These are phyloP conservation scores for Paragorgia papillata DNA, from an alignment of 92 coral and sea anemone genomes.

Conservation along the genomic window DNA sequence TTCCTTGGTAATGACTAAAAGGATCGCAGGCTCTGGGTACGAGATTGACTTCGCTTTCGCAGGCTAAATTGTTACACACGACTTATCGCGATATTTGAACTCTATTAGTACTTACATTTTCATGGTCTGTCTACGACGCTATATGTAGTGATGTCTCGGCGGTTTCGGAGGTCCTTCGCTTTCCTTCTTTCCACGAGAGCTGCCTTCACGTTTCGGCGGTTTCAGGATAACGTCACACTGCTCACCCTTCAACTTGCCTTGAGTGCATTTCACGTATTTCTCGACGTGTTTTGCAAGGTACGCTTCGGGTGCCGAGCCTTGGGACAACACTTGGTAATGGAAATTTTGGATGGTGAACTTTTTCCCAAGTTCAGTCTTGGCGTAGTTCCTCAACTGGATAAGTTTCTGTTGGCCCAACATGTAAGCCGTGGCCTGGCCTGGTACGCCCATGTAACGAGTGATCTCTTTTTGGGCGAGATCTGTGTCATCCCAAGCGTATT, in stretches of 20 bases:
- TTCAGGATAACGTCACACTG: slow-evolving; percentile 71
- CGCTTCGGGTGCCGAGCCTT: slow-evolving; percentile 88
- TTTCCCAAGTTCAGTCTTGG: slow-evolving; percentile 58
- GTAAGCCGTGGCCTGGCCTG: slow-evolving; percentile 94
- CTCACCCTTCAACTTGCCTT: slow-evolving; percentile 49
- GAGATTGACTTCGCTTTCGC: too few species aligned
- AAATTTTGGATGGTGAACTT: slow-evolving; percentile 74
- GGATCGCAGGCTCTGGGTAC: too few species aligned
- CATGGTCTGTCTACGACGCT: neutral
- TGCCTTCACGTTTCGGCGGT: neutral
- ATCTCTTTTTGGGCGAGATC: slow-evolving; percentile 82
- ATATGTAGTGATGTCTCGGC: neutral
- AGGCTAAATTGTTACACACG: too few species aligned
- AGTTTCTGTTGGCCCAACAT: slow-evolving; percentile 90
- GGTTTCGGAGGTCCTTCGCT: slow-evolving; percentile 22
- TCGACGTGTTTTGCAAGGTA: slow-evolving; percentile 65
- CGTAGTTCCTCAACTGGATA: slow-evolving; percentile 71
- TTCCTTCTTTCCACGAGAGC: neutral
- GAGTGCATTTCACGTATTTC: slow-evolving; percentile 67
- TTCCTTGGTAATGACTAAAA: too few species aligned
- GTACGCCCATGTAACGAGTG: slow-evolving; percentile 89
- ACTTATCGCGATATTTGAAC: too few species aligned
- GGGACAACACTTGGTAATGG: slow-evolving; percentile 76
- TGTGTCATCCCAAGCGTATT: slow-evolving; percentile 93
- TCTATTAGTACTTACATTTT: neutral